Percentiles rank a stretch among this genome's conserved stretches.
Conservation (phyloP, 2,113 vertebrate species). For the Ifrita kowaldi region DNA sequence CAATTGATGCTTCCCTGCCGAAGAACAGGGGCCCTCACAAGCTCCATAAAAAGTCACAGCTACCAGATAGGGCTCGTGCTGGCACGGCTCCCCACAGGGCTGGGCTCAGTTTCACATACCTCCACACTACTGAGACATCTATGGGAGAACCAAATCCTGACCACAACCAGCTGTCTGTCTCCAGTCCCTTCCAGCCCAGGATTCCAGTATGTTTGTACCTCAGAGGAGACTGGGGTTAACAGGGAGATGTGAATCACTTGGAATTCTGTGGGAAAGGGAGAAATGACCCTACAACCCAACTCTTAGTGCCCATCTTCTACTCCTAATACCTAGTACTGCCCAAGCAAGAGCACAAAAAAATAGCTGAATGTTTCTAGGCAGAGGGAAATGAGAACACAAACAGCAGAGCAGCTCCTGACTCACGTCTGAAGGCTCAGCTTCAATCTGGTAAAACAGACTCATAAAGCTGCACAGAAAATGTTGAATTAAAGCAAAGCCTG, state of each 20-base stretch:
- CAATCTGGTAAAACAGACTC: not conserved
- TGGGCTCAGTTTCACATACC: slow-evolving; percentile 12
- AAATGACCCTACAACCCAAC: not conserved
- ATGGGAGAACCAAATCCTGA: not conserved
- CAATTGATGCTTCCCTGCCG: not conserved
- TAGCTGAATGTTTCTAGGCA: not conserved
- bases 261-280: not conserved
- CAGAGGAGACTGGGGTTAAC: not conserved
- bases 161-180: not conserved
- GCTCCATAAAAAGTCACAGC: slow-evolving; percentile 17
- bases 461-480: not conserved
- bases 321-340: not conserved
- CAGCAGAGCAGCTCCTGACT: not conserved
- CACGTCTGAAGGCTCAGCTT: not conserved
- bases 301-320: not conserved
- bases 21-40: not conserved
- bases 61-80: not conserved
- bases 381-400: not conserved
- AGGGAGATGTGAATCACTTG: not conserved
- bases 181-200: not conserved
- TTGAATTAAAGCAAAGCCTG: not conserved
- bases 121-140: not conserved
- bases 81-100: not conserved
- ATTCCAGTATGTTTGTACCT: not conserved
- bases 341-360: not conserved